These are phyloP conservation scores for Acromyrmex charruanus DNA, from an alignment of 1,140 invertebrate species.

Conservation along the genomic window DNA sequence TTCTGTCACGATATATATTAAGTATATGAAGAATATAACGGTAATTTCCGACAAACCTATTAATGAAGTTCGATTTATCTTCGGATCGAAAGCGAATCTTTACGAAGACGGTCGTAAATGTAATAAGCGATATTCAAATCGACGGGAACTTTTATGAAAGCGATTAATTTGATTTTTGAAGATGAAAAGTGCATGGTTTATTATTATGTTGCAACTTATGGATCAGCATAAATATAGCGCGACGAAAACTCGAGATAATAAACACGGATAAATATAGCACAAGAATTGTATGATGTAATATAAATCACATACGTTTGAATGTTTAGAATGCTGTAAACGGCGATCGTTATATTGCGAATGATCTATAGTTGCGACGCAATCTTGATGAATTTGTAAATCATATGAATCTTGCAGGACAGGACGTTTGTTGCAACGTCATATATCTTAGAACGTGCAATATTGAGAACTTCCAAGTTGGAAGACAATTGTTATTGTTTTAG, in stretches of 20 bases:
- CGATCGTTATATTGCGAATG: neutral
- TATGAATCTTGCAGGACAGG: neutral
- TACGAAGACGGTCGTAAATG: neutral
- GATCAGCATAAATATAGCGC: neutral
- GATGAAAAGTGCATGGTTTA: neutral
- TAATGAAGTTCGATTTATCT: neutral
- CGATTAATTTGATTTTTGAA: neutral
- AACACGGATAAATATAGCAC: neutral
- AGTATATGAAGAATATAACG: neutral
- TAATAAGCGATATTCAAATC: neutral
- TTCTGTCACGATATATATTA: neutral
- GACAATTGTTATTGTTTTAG: slow-evolving; percentile 39
- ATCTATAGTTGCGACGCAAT: neutral
- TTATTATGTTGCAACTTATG: neutral
- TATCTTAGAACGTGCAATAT: slow-evolving; percentile 37
- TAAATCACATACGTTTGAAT: neutral
- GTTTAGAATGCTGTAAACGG: neutral
- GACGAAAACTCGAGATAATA: neutral
- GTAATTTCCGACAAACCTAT: neutral
- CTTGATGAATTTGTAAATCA: neutral
- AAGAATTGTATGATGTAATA: neutral
- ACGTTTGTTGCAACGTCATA: neutral
- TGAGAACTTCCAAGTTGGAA: neutral
- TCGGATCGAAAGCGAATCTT: neutral
- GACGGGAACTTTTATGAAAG: neutral